A percentile compares a stretch with the other conserved stretches of the same genome.
phyloP scores from a whole-genome alignment of 2,113 vertebrate genomes.

The Tachysurus vachellii region DNA sequence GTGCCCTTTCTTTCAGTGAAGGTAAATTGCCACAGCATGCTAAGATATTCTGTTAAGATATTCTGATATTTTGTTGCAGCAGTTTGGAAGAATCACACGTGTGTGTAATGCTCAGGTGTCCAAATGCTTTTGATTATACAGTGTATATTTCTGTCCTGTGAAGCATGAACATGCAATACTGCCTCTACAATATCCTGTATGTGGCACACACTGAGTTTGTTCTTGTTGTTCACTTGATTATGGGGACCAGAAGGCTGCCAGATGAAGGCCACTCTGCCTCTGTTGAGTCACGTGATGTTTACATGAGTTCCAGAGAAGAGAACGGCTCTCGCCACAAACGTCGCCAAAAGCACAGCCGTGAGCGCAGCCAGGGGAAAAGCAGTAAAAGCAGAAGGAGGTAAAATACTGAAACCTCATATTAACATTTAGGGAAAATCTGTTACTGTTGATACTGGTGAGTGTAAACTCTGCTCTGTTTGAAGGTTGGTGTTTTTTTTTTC shows the following conservation, averaged over 20 bases:
- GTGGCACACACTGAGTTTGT: background rate
- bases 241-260: conserved; percentile 48
- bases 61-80: background rate
- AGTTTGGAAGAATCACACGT: background rate
- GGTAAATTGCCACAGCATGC: background rate
- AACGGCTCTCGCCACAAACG: conserved; percentile 66
- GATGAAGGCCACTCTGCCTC: conserved; percentile 76
- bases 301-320: conserved; percentile 66
- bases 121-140: background rate
- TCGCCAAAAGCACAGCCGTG: conserved; percentile 64
- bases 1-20: background rate
- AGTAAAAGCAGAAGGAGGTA: conserved; percentile 70
- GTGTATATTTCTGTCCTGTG: background rate
- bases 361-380: conserved; percentile 55
- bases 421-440: background rate
- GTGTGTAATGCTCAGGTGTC: background rate
- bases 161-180: background rate
- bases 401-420: background rate
- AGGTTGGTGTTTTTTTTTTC: background rate
- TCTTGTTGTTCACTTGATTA: background rate
- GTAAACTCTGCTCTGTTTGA: background rate
- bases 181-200: background rate
- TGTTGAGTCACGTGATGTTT: conserved; percentile 77
- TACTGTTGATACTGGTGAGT: background rate
- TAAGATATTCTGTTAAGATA: background rate